phyloP scores from a whole-genome alignment of 2,888 invertebrate genomes.

The Drosophila neonasuta region DNA sequence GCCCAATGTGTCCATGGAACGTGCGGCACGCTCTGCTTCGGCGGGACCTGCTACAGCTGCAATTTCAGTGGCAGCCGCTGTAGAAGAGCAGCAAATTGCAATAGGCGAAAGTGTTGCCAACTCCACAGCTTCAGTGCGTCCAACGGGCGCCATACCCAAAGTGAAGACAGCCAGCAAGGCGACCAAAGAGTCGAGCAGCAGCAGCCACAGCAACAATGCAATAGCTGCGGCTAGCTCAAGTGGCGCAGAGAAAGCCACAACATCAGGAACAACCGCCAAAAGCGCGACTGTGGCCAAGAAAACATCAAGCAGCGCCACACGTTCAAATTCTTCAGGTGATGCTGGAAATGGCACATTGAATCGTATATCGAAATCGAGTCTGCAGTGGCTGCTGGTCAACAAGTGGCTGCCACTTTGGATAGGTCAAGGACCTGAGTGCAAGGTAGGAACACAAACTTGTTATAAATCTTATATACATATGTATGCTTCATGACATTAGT shows the following conservation, averaged over 20 bases:
- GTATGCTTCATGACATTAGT: too few species aligned
- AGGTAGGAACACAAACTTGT: conserved; percentile 61
- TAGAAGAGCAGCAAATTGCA: conserved; percentile 32
- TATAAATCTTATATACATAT: not conserved
- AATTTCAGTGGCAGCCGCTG: conserved; percentile 23
- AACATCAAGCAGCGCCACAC: conserved; percentile 57
- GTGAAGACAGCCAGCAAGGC: conserved; percentile 66
- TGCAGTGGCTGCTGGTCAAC: conserved; percentile 87
- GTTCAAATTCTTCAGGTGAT: conserved; percentile 60
- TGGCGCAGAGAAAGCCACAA: conserved; percentile 21
- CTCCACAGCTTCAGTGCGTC: conserved; percentile 43
- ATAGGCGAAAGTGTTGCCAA: conserved; percentile 28
- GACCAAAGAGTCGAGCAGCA: conserved; percentile 53
- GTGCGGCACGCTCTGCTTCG: conserved; percentile 75
- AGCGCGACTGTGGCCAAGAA: conserved; percentile 64
- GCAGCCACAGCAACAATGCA: not conserved
- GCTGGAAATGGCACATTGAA: conserved; percentile 77
- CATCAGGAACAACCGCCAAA: conserved; percentile 48
- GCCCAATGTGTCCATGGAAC: conserved; percentile 73
- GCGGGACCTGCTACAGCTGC: conserved; percentile 67
- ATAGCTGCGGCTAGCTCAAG: conserved; percentile 31
- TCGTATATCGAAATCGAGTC: conserved; percentile 85
- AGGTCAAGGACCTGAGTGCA: conserved; percentile 83
- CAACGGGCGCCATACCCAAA: conserved; percentile 80
- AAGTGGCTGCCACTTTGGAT: conserved; percentile 87